Evolutionary conservation across 2,888 invertebrate genomes (phyloP).

Genomic region (Autographa pulchrina): DNA sequence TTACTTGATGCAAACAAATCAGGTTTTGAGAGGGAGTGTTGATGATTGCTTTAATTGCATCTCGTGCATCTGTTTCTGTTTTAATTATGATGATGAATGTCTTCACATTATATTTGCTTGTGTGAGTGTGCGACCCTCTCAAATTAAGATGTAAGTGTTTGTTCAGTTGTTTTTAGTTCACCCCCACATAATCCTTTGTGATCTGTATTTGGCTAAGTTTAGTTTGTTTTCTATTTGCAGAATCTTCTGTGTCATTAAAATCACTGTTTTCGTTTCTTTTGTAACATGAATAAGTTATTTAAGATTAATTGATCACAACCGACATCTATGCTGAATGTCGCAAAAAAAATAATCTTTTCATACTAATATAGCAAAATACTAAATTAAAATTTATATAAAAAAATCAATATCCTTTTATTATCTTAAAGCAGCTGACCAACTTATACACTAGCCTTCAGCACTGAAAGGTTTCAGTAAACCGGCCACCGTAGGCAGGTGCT

Average conservation of each 20-base stretch:
- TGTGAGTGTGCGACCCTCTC: conserved; percentile 29
- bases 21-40: conserved; percentile 39
- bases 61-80: conserved; percentile 48
- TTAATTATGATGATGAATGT: conserved; percentile 56
- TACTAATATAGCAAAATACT: too few relatives aligned
- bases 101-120: conserved; percentile 53
- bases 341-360: too few relatives aligned
- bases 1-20: conserved; percentile 51
- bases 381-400: too few relatives aligned
- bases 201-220: neutral
- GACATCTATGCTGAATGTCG: too few relatives aligned
- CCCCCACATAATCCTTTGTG: neutral
- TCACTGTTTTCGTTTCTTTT: too few relatives aligned
- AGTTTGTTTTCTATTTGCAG: neutral
- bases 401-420: too few relatives aligned
- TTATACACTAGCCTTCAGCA: neutral
- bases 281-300: too few relatives aligned
- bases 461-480: neutral
- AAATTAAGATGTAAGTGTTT: conserved; percentile 40
- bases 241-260: neutral
- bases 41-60: conserved; percentile 55
- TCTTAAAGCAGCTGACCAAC: neutral
- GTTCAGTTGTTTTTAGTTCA: conserved; percentile 29
- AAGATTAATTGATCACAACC: too few relatives aligned
- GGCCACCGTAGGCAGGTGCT: conserved; percentile 12